Percentiles rank a stretch among this genome's conserved stretches.
Evolutionary conservation across 2,888 invertebrate species (phyloP).

Genomic region (Ametastegia equiseti): DNA sequence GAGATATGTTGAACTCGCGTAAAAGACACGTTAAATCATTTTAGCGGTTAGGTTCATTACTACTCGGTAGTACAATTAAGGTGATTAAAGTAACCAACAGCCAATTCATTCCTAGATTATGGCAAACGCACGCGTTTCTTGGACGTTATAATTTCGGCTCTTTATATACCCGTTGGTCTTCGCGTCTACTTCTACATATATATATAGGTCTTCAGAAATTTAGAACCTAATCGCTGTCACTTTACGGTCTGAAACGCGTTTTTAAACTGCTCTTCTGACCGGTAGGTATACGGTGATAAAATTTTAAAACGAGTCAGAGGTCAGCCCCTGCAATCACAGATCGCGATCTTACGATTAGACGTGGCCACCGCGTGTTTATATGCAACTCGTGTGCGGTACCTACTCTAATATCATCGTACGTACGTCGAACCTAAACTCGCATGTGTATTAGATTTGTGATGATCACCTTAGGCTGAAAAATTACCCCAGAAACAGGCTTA

Average conservation of each 20-base stretch:
- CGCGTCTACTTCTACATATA: neutral
- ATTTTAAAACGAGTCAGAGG: slow-evolving; percentile 4
- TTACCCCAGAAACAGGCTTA: neutral
- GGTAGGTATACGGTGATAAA: neutral
- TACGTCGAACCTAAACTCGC: slow-evolving; percentile 10
- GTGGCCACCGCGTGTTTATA: neutral
- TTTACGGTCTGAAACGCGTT: slow-evolving; percentile 68
- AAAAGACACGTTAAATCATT: neutral
- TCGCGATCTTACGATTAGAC: slow-evolving; percentile 32
- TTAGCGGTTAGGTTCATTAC: neutral
- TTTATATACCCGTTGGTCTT: neutral
- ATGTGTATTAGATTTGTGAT: too few species aligned
- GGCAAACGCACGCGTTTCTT: neutral
- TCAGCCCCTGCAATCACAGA: slow-evolving; percentile 27
- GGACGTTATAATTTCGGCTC: neutral
- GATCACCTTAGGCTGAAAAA: too few species aligned
- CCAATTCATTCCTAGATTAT: neutral
- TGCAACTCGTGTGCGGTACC: neutral
- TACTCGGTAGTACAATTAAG: neutral
- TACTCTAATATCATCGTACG: slow-evolving; percentile 10
- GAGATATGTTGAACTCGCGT: neutral
- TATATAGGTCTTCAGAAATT: slow-evolving; percentile 58
- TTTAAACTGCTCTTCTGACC: slow-evolving; percentile 71
- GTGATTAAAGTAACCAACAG: neutral
- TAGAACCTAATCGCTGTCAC: slow-evolving; percentile 71